A percentile compares a stretch with the other conserved stretches of the same genome.
Evolutionary conservation across 2,797 vertebrate genomes (phyloP).

Genomic region (Brachymystax lenok): DNA sequence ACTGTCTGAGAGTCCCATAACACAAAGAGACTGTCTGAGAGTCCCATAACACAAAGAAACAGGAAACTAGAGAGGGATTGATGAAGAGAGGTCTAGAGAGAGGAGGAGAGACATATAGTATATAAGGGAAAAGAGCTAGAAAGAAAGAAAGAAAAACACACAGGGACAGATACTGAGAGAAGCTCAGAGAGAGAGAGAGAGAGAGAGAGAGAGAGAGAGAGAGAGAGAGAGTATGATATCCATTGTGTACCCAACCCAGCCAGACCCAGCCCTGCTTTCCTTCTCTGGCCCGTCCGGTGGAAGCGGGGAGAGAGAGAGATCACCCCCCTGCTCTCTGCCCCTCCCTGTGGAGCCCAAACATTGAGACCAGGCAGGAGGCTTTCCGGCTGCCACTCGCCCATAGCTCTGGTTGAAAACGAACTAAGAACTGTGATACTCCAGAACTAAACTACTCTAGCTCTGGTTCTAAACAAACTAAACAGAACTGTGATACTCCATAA

Average conservation of each 20-base stretch:
- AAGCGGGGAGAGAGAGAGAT: neutral
- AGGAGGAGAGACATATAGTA: neutral
- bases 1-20: too few relatives aligned
- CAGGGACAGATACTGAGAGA: neutral
- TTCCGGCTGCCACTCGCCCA: conserved; percentile 3
- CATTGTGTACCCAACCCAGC: neutral
- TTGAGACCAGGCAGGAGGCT: neutral
- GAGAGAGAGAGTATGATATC: neutral
- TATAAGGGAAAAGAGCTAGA: neutral
- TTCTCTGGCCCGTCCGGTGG: neutral
- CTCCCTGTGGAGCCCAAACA: conserved; percentile 12
- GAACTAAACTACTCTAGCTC: neutral
- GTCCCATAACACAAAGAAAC: neutral
- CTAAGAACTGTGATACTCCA: too few relatives aligned
- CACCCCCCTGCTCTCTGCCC: conserved; percentile 13
- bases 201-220: conserved; percentile 3
- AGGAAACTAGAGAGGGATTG: neutral
- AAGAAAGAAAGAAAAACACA: neutral
- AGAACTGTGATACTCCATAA: too few relatives aligned
- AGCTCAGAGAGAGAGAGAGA: neutral
- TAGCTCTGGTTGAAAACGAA: too few relatives aligned
- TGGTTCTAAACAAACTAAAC: too few relatives aligned
- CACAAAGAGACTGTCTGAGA: too few relatives aligned
- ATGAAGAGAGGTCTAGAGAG: neutral
- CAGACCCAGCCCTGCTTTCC: neutral